A percentile compares a stretch with the other conserved stretches of the same genome.
Evolutionary conservation across 1,140 invertebrate species (phyloP).

Genomic region (Pomacea maculata): DNA sequence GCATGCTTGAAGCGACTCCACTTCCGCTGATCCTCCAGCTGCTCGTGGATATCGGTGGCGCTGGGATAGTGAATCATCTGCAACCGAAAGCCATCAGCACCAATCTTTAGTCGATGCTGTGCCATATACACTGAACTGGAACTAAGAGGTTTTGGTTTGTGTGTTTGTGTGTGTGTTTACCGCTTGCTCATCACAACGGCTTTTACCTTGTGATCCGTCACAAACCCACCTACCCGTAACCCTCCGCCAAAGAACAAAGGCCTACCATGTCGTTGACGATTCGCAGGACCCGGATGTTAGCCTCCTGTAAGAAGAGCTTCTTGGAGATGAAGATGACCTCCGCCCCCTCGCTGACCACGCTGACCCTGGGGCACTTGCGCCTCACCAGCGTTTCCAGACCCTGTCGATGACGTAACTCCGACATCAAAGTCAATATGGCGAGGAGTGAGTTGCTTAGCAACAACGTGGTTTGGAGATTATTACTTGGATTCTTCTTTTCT

Average conservation of each 20-base stretch:
- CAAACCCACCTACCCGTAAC: neutral
- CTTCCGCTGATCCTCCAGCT: conserved; percentile 37
- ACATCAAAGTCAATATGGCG: too few relatives aligned
- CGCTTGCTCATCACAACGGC: too few relatives aligned
- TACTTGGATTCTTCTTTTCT: too few relatives aligned
- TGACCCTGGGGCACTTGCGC: conserved; percentile 32
- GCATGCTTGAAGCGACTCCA: conserved; percentile 45
- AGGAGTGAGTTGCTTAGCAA: too few relatives aligned
- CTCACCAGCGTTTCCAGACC: conserved; percentile 50
- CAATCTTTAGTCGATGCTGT: neutral
- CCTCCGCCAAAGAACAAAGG: neutral
- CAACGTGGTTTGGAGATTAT: too few relatives aligned
- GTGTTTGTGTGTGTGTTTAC: too few relatives aligned
- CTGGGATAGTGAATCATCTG: conserved; percentile 48
- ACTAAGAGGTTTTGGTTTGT: neutral
- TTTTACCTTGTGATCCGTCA: neutral
- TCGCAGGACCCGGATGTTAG: conserved; percentile 47
- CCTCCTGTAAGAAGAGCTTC: conserved; percentile 50
- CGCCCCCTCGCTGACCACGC: conserved; percentile 53
- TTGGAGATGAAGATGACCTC: conserved; percentile 59
- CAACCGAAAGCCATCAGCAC: neutral
- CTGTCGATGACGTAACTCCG: conserved; percentile 24
- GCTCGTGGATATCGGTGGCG: conserved; percentile 40
- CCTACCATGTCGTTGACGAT: conserved; percentile 52
- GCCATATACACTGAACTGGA: neutral